These are phyloP conservation scores for Scaptomyza reducta DNA, from an alignment of 2,888 invertebrate species.

Conservation along the genomic window DNA sequence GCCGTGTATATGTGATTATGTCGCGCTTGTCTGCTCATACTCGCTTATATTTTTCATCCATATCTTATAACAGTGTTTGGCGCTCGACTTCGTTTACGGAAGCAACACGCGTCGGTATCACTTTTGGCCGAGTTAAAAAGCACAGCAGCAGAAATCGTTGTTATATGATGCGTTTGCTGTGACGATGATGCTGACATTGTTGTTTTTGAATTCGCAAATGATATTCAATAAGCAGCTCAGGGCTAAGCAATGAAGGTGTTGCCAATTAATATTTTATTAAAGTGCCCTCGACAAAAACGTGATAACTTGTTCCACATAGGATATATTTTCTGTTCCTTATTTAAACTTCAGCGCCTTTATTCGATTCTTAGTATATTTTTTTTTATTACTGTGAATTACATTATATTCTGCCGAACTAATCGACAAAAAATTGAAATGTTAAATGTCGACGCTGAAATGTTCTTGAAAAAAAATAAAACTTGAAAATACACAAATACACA, in stretches of 20 bases:
- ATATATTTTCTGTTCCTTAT: slow-evolving; percentile 7
- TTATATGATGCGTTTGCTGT: slow-evolving; percentile 45
- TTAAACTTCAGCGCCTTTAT: slow-evolving; percentile 14
- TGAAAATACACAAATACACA: not conserved
- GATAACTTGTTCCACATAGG: slow-evolving; percentile 73
- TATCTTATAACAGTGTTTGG: slow-evolving; percentile 49
- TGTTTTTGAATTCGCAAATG: slow-evolving; percentile 37
- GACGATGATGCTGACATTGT: slow-evolving; percentile 11
- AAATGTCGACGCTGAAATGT: slow-evolving; percentile 11
- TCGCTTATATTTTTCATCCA: slow-evolving; percentile 26
- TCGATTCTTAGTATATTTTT: slow-evolving; percentile 25
- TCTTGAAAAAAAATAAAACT: slow-evolving; percentile 20
- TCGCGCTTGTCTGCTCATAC: slow-evolving; percentile 22
- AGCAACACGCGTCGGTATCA: slow-evolving; percentile 40
- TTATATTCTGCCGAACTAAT: slow-evolving; percentile 5
- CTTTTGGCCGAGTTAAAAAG: slow-evolving; percentile 13
- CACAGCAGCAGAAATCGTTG: slow-evolving; percentile 22
- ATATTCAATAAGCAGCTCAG: slow-evolving; percentile 77
- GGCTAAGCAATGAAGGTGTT: slow-evolving; percentile 75
- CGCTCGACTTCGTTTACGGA: slow-evolving; percentile 48
- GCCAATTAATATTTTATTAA: slow-evolving; percentile 71
- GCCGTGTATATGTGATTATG: slow-evolving; percentile 33
- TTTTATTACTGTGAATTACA: slow-evolving; percentile 25
- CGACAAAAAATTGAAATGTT: not conserved
- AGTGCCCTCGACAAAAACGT: slow-evolving; percentile 50